These are phyloP conservation scores for Zoanthus sociatus DNA, from an alignment of 92 coral and sea anemone genomes.

Conservation along the genomic window DNA sequence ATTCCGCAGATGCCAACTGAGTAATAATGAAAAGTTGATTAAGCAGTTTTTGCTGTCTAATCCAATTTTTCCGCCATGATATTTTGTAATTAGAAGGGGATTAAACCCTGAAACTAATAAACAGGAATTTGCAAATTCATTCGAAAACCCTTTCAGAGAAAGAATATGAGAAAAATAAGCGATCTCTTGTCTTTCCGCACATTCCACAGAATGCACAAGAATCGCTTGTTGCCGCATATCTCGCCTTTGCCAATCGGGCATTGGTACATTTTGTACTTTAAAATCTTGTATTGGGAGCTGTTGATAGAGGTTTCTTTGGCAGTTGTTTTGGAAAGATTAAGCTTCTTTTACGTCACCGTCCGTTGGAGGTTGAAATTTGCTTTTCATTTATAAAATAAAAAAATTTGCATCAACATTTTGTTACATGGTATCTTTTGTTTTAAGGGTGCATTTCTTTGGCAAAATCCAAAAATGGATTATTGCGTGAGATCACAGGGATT, in stretches of 20 bases:
- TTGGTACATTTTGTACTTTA: slow-evolving; percentile 45
- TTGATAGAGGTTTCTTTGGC: slow-evolving; percentile 39
- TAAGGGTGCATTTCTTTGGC: neutral
- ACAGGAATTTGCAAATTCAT: slow-evolving; percentile 44
- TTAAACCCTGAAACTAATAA: slow-evolving; percentile 29
- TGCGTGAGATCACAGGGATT: too few relatives aligned
- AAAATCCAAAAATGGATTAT: too few relatives aligned
- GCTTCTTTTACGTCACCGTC: slow-evolving; percentile 18
- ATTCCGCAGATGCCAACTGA: slow-evolving; percentile 21
- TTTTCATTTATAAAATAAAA: slow-evolving; percentile 20
- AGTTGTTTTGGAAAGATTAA: slow-evolving; percentile 30
- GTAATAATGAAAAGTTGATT: slow-evolving; percentile 37
- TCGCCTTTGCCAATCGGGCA: slow-evolving; percentile 3
- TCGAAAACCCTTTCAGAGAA: slow-evolving; percentile 18
- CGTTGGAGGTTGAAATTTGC: slow-evolving; percentile 27
- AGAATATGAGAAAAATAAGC: slow-evolving; percentile 14
- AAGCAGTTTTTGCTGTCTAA: slow-evolving; percentile 24
- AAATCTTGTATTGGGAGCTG: slow-evolving; percentile 43
- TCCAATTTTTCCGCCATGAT: slow-evolving; percentile 28
- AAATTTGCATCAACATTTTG: slow-evolving; percentile 7
- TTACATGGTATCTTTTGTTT: slow-evolving; percentile 1
- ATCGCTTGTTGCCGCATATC: slow-evolving; percentile 20
- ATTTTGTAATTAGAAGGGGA: slow-evolving; percentile 25
- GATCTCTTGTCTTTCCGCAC: slow-evolving; percentile 14
- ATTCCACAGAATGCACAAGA: slow-evolving; percentile 35